A percentile compares a stretch with the other conserved stretches of the same genome.
Evolutionary conservation across 2,888 invertebrate genomes (phyloP).

Genomic region (Formica aserva): DNA sequence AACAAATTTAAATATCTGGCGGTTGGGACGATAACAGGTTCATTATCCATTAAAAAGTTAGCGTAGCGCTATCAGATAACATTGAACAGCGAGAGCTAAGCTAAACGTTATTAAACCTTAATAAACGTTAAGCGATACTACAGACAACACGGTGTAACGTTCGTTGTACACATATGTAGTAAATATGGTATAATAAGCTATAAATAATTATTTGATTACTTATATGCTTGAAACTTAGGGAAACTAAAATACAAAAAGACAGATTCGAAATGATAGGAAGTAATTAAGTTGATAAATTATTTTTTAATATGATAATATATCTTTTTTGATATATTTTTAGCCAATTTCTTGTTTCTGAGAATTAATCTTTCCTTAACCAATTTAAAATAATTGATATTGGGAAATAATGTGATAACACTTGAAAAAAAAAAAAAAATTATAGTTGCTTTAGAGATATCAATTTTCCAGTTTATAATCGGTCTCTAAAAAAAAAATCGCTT

Average conservation of each 20-base stretch:
- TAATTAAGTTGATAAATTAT: not conserved
- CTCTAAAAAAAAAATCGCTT: not conserved
- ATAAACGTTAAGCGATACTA: constrained; percentile 44
- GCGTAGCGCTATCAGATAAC: constrained; percentile 33
- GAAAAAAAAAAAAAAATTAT: not conserved
- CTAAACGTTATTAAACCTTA: constrained; percentile 44
- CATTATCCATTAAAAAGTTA: constrained; percentile 50
- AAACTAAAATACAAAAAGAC: constrained; percentile 1
- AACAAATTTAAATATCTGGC: constrained; percentile 31
- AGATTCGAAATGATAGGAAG: not conserved
- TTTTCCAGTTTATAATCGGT: not conserved
- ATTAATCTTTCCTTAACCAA: not conserved
- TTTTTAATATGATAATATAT: not conserved
- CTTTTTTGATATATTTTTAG: not conserved
- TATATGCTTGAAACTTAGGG: not conserved
- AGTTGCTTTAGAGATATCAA: not conserved
- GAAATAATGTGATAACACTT: not conserved
- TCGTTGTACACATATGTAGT: not conserved
- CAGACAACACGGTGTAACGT: constrained; percentile 11
- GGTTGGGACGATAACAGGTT: constrained; percentile 34
- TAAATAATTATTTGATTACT: constrained; percentile 20
- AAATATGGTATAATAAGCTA: constrained; percentile 3
- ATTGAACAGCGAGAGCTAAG: constrained; percentile 5
- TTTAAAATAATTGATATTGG: not conserved
- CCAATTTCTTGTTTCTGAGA: not conserved